Percentiles rank a stretch among this genome's conserved stretches.
Evolutionary conservation across 2,888 invertebrate species (phyloP).

Genomic region (Norana najaformis): DNA sequence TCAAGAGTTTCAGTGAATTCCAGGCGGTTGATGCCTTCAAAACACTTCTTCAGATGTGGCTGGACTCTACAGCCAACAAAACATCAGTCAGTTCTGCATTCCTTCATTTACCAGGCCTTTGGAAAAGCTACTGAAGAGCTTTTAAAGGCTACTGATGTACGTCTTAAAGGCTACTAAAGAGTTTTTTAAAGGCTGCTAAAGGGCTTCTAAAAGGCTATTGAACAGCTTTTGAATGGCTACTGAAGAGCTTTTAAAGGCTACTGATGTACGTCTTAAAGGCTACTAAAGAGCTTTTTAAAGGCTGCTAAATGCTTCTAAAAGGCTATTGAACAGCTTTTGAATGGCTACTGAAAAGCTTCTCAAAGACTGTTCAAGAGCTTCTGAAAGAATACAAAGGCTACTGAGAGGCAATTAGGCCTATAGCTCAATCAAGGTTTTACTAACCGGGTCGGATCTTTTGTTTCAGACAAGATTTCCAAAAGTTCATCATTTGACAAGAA

Average conservation of each 20-base stretch:
- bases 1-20: constrained; percentile 64
- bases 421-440: neutral
- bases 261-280: neutral
- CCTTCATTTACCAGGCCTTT: neutral
- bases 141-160: too few relatives aligned
- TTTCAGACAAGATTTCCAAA: constrained; percentile 71
- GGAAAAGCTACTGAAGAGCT: too few relatives aligned
- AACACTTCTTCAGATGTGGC: constrained; percentile 65
- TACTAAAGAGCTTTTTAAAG: neutral
- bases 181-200: neutral
- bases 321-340: too few relatives aligned
- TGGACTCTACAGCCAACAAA: constrained; percentile 57
- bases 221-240: neutral
- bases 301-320: neutral
- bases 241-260: neutral
- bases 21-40: constrained; percentile 63
- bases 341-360: neutral
- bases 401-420: too few relatives aligned
- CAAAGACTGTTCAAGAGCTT: neutral
- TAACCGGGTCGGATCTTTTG: constrained; percentile 88
- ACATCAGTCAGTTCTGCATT: neutral
- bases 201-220: neutral
- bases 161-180: neutral
- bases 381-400: neutral
- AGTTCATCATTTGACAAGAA: constrained; percentile 67